Base-by-base conservation (phyloP, 2,888 invertebrate genomes). In the Torymus aiolomorphi region DNA sequence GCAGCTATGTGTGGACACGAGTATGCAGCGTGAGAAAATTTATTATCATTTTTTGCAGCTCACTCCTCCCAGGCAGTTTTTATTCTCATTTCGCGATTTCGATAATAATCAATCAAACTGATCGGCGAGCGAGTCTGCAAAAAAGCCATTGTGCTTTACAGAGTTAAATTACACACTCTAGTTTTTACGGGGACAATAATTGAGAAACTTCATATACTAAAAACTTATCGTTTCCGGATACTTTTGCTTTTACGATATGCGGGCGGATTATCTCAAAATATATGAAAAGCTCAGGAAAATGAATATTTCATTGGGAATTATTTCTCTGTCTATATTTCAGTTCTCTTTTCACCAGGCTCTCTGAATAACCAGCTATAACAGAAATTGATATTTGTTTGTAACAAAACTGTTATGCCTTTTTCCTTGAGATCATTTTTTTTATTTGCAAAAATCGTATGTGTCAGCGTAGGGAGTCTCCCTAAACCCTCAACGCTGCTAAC, bases 201-300 rank as follows among this genome's bases (percentile, higher is more conserved):
- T 14, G 57, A 57, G 57, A 14, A 56, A 75, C 75, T 75, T 81
- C 61, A 66, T 61, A 81, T 79, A 70, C 49, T 63, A 57, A 75
- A 59, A 16, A 52, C 14, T 65, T 18, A 62, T 16, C n/a, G 56
- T 51, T 66, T 16, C 13, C 11, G 51, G 18, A 52, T 66, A 16
- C 51, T 20, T 63, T 63, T 63, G 18, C 10, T 63, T 63, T 63
- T 63, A 18, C 14, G 52, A 18, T 66, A 49, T 52, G 51, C n/a
- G 20, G 65, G 2, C 42, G 2, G 31, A 20, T 8, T 66, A 52
- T 51, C 49, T n/a, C 42, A 11, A 62, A 3, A 11, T 24, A 49
- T 12, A 5, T 61, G 16, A 16, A 63, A 63, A 49, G n/a, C 31
- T n/a, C 4, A n/a, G 8, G 31, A 61, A 2, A 63, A 42, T 66